A percentile compares a stretch with the other conserved stretches of the same genome.
These are phyloP conservation scores for Eolophus roseicapilla DNA, from an alignment of 2,113 vertebrate genomes.

Conservation along the genomic window DNA sequence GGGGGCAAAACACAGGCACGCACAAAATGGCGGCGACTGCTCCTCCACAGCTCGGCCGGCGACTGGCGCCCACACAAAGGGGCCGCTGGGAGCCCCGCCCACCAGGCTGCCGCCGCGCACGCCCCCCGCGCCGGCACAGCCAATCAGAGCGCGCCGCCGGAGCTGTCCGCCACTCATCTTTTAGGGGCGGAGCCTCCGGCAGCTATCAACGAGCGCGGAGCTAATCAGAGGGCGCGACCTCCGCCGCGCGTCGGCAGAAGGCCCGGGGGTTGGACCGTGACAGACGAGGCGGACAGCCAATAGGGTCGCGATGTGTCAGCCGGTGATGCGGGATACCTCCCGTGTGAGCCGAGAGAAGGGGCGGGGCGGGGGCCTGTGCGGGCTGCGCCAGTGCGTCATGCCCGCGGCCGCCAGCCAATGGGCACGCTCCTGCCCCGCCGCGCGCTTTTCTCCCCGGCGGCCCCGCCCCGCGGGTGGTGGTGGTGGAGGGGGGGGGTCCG, in stretches of 20 bases:
- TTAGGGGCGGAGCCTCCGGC: accelerated
- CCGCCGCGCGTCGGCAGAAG: not conserved
- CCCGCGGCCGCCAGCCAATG: not conserved
- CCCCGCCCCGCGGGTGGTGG: not conserved
- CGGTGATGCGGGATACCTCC: accelerated
- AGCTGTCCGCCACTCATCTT: not conserved
- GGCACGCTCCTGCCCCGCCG: not conserved
- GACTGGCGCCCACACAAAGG: conserved; percentile 79
- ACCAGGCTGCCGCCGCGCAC: not conserved
- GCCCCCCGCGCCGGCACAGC: not conserved
- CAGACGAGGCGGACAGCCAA: not conserved
- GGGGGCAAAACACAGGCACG: conserved; percentile 36
- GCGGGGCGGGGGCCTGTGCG: not conserved
- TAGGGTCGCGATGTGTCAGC: not conserved
- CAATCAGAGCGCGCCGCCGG: not conserved
- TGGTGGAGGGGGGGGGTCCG: not conserved
- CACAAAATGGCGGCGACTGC: conserved; percentile 64
- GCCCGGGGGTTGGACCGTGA: not conserved
- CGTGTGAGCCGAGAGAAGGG: not conserved
- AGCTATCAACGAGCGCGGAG: not conserved
- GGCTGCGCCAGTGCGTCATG: not conserved
- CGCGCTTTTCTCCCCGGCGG: not conserved
- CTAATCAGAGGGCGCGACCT: not conserved
- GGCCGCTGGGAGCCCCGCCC: conserved; percentile 67
- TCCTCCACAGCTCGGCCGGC: conserved; percentile 46